These are phyloP conservation scores for Columba janthina DNA, from an alignment of 2,113 vertebrate genomes.

Conservation along the genomic window DNA sequence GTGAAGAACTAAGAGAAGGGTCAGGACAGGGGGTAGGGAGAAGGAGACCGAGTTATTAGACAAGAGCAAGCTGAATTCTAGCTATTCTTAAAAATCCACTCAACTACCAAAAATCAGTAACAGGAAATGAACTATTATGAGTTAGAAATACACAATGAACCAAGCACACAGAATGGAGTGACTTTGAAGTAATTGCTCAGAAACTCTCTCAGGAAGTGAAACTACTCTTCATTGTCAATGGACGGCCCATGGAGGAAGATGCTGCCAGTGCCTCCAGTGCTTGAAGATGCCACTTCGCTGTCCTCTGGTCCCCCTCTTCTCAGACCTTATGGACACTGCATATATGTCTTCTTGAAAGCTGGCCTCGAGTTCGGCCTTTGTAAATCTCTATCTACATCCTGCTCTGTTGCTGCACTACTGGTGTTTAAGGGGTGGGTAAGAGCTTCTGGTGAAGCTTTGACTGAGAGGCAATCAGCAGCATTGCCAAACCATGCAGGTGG, in stretches of 20 bases:
- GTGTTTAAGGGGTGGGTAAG: neutral
- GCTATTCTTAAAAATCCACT: neutral
- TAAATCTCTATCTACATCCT: neutral
- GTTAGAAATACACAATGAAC: neutral
- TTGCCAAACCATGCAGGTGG: conserved; percentile 21
- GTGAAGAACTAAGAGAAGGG: neutral
- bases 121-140: neutral
- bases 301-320: neutral
- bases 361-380: neutral
- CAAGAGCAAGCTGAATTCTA: neutral
- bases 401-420: neutral
- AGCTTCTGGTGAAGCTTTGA: neutral
- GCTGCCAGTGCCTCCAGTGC: fast-evolving
- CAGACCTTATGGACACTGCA: neutral
- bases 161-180: neutral
- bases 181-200: neutral
- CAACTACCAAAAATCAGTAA: neutral
- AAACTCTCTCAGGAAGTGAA: neutral
- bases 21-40: neutral
- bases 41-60: neutral
- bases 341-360: neutral
- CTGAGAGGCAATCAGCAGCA: neutral
- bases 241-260: neutral
- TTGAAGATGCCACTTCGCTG: neutral
- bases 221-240: fast-evolving